A percentile compares a stretch with the other conserved stretches of the same genome.
Conservation (phyloP, 2,113 vertebrate genomes). For the Rhombomys opimus region DNA sequence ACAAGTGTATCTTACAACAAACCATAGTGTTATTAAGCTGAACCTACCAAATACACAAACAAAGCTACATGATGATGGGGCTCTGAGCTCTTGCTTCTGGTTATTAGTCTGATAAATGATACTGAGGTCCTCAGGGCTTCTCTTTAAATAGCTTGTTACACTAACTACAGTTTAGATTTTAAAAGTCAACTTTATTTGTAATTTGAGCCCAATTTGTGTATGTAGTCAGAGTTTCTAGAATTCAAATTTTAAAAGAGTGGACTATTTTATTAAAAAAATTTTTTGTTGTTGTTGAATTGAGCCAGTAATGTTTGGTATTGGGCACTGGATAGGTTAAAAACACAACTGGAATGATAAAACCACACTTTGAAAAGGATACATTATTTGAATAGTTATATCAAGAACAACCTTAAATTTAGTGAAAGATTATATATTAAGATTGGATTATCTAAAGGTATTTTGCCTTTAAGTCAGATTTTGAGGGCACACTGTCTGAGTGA, state of each 20-base stretch:
- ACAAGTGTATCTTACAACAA: conserved; percentile 39
- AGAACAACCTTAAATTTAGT: background rate
- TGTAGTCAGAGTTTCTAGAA: background rate
- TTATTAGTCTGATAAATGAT: conserved; percentile 80
- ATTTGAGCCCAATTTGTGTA: background rate
- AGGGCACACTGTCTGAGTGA: conserved; percentile 39
- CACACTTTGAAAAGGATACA: background rate
- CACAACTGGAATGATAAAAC: conserved; percentile 18
- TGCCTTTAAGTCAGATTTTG: conserved; percentile 50
- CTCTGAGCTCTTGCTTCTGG: conserved; percentile 65
- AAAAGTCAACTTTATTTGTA: conserved; percentile 47
- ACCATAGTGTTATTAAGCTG: background rate
- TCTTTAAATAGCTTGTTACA: conserved; percentile 1
- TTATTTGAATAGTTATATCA: conserved; percentile 27
- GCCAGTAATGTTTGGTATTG: background rate
- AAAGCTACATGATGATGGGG: background rate
- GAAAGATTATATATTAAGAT: background rate
- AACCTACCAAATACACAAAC: conserved; percentile 9
- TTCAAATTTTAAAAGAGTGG: background rate
- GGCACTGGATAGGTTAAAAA: background rate
- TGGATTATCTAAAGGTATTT: conserved; percentile 40
- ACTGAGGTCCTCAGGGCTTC: conserved; percentile 9
- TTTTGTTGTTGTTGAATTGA: conserved; percentile 20
- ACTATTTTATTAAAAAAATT: background rate
- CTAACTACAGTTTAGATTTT: conserved; percentile 21